Conservation (phyloP, 1,140 invertebrate genomes). For the Atopsyche davidsoni region DNA sequence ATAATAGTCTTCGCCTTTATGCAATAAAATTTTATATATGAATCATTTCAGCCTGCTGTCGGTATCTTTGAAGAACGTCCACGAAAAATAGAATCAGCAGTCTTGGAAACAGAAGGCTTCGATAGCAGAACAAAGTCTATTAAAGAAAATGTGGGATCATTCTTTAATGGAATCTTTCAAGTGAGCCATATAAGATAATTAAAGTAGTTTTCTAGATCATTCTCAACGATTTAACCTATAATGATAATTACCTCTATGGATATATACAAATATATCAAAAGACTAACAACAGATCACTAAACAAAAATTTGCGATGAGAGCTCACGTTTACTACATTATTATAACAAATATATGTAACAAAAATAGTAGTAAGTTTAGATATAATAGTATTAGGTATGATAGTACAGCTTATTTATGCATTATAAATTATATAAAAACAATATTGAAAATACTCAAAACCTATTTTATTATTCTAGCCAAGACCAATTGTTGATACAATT, state of each 20-base stretch:
- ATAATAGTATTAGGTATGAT: background rate
- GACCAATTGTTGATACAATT: slow-evolving; percentile 62
- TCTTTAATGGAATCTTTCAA: slow-evolving; percentile 21
- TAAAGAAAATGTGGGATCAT: slow-evolving; percentile 15
- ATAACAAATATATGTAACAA: too few relatives aligned
- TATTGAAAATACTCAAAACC: background rate
- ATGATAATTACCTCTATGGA: too few relatives aligned
- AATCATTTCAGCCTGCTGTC: slow-evolving; percentile 14
- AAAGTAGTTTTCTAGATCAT: too few relatives aligned
- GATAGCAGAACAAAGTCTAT: slow-evolving; percentile 13
- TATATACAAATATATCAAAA: too few relatives aligned
- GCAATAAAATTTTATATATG: background rate
- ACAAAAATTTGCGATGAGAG: too few relatives aligned
- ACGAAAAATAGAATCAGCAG: slow-evolving; percentile 22
- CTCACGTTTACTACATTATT: too few relatives aligned
- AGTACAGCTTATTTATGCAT: background rate
- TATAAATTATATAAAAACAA: background rate
- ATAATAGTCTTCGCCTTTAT: too few relatives aligned
- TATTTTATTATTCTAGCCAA: slow-evolving; percentile 40
- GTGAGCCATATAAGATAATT: slow-evolving; percentile 9
- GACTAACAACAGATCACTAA: too few relatives aligned
- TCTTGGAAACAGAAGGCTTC: slow-evolving; percentile 20
- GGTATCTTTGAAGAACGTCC: slow-evolving; percentile 17
- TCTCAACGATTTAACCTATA: too few relatives aligned
- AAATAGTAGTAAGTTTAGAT: background rate